Evolutionary conservation across 1,140 invertebrate genomes (phyloP), one percentile per base, ranked within the genome.

Genomic region (Cataglyphis hispanica): DNA sequence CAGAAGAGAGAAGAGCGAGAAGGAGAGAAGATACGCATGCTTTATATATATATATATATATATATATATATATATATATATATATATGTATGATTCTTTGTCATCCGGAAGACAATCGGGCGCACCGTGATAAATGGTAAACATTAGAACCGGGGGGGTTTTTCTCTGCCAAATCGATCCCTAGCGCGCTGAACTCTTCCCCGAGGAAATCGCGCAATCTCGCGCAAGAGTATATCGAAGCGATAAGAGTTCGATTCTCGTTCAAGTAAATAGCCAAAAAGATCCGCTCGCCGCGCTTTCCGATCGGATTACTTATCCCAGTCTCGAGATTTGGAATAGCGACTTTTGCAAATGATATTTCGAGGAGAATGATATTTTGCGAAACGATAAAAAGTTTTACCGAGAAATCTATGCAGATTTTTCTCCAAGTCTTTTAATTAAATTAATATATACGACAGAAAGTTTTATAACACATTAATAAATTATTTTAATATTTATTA

Each of bases 101-200:
- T 90, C 88, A 89, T 89, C 81, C 76, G 19, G 72, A 70, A 78
- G 86, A 89, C 86, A 85, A 90, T 89, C 81, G 88, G 85, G 72
- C 67, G 27, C 63, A 31, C 22, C 75, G 16, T 89, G 88, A 89
- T 89, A 87, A 89, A 90, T 89, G 88, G 64, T 60, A 74, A 81
- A 89, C 75, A 83, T 89, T 90, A 77, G 80, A 85, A 85, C 10
- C 19, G 31, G 40, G 5, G 16, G 40, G 5, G 16, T 5, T 19
- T 16, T 16, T 13, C 37, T 3, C 10, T 1, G 27, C 67, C 11
- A 50, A 43, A 46, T 25, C 70, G 72, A 77, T 53, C 78, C 56
- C 25, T 53, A 10, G 56, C 69, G 43, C 72, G 43, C 13, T 37
- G 37, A 84, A 56, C 72, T 77, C 81, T 64, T 77, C 81, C 81